phyloP scores from a whole-genome alignment of 2,113 vertebrate species.

The Vanacampus margaritifer region DNA sequence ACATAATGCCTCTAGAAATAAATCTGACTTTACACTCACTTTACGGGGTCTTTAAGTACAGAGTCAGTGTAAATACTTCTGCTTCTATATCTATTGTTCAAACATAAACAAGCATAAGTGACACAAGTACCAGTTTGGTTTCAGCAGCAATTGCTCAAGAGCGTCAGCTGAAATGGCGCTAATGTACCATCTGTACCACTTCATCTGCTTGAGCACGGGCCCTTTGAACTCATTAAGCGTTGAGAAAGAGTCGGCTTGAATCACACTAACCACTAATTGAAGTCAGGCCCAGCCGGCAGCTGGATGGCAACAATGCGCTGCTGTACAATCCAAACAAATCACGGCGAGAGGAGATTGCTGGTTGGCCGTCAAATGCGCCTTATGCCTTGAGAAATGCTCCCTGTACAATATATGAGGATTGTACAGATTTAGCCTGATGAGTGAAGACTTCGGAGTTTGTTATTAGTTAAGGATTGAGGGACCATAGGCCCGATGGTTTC shows the following conservation, averaged over 20 bases:
- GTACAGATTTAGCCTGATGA: constrained; percentile 50
- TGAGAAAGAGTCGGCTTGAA: constrained; percentile 52
- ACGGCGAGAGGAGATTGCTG: constrained; percentile 47
- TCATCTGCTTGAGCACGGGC: constrained; percentile 42
- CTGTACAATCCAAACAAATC: constrained; percentile 65
- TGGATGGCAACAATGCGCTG: constrained; percentile 64
- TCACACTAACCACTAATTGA: constrained; percentile 62
- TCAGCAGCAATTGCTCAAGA: too few relatives aligned
- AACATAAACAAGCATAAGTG: neutral
- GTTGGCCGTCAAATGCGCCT: constrained; percentile 47
- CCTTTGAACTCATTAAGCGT: constrained; percentile 49
- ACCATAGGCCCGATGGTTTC: constrained; percentile 56
- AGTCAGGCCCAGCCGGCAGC: constrained; percentile 64
- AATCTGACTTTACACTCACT: too few relatives aligned
- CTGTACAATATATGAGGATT: constrained; percentile 40
- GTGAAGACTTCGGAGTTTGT: constrained; percentile 59
- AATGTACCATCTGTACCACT: constrained; percentile 9
- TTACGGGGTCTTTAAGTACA: too few relatives aligned
- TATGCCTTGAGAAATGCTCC: constrained; percentile 53
- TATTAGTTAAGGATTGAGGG: constrained; percentile 57
- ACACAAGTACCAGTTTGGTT: too few relatives aligned
- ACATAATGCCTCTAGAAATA: too few relatives aligned
- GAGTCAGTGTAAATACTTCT: too few relatives aligned
- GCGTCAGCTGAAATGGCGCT: neutral
- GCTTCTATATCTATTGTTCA: neutral